phyloP scores from a whole-genome alignment of 2,888 invertebrate genomes.

The Polydesmus complanatus region DNA sequence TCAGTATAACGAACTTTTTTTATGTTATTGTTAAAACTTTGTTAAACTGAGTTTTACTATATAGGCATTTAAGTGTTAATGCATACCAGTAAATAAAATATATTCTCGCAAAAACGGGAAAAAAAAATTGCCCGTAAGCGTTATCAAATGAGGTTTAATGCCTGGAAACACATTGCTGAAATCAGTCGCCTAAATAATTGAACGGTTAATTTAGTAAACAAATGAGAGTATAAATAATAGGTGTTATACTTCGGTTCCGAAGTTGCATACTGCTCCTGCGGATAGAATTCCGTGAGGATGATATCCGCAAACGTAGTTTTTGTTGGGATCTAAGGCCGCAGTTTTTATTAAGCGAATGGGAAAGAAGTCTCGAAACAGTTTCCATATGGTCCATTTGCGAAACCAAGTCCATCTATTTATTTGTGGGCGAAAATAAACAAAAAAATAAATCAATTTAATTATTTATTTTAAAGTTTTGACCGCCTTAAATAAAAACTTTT shows the following conservation, averaged over 20 bases:
- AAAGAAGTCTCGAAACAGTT: conserved; percentile 64
- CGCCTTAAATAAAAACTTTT: too few species aligned
- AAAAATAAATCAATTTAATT: too few species aligned
- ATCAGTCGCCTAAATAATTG: too few species aligned
- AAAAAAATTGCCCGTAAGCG: conserved; percentile 56
- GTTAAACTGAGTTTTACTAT: too few species aligned
- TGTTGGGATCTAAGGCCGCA: conserved; percentile 54
- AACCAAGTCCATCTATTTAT: conserved; percentile 41
- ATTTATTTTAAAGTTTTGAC: too few species aligned
- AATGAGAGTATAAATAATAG: too few species aligned
- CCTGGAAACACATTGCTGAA: not conserved
- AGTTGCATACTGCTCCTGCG: conserved; percentile 61
- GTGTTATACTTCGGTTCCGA: conserved; percentile 46
- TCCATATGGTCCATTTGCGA: conserved; percentile 53
- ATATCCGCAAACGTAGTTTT: conserved; percentile 39
- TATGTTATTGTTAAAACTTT: not conserved
- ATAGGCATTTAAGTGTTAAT: too few species aligned
- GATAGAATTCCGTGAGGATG: conserved; percentile 86
- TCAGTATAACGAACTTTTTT: too few species aligned
- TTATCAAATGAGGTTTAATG: conserved; percentile 30
- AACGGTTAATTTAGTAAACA: too few species aligned
- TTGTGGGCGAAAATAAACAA: not conserved
- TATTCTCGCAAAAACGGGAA: conserved; percentile 59
- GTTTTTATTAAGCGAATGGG: conserved; percentile 72
- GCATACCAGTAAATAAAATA: conserved; percentile 42